These are phyloP conservation scores for Amblyopsis hoosieri DNA, from an alignment of 2,797 vertebrate genomes.

Conservation along the genomic window DNA sequence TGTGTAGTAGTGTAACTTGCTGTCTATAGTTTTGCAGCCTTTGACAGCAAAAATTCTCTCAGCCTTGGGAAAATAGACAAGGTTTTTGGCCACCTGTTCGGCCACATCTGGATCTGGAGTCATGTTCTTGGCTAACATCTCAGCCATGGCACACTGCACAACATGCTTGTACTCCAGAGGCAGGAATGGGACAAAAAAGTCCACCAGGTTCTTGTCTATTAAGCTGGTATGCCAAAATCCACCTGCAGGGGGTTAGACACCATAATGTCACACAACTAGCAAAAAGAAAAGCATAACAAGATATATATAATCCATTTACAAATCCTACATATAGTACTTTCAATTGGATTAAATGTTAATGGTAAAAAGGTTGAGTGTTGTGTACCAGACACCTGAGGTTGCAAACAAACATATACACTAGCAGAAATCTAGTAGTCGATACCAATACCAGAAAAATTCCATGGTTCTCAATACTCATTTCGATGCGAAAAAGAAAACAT, in stretches of 20 bases:
- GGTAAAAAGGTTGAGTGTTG: too few relatives aligned
- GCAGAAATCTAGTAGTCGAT: too few relatives aligned
- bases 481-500: too few relatives aligned
- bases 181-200: conserved; percentile 93
- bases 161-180: conserved; percentile 89
- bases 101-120: conserved; percentile 55
- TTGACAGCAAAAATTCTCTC: conserved; percentile 86
- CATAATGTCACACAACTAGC: neutral
- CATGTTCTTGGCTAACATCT: conserved; percentile 73
- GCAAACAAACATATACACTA: too few relatives aligned
- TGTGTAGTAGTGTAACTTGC: conserved; percentile 83
- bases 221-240: conserved; percentile 90
- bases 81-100: conserved; percentile 78
- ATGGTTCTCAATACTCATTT: too few relatives aligned
- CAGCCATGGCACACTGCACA: conserved; percentile 83
- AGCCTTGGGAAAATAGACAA: conserved; percentile 86
- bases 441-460: too few relatives aligned
- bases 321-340: too few relatives aligned
- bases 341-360: too few relatives aligned
- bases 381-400: too few relatives aligned
- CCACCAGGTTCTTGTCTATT: conserved; percentile 90
- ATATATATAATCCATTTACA: too few relatives aligned
- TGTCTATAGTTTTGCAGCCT: conserved; percentile 91
- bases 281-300: too few relatives aligned
- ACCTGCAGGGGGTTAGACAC: conserved; percentile 67